Evolutionary conservation across 2,888 invertebrate genomes (phyloP).

Genomic region (Apamea epomidion): DNA sequence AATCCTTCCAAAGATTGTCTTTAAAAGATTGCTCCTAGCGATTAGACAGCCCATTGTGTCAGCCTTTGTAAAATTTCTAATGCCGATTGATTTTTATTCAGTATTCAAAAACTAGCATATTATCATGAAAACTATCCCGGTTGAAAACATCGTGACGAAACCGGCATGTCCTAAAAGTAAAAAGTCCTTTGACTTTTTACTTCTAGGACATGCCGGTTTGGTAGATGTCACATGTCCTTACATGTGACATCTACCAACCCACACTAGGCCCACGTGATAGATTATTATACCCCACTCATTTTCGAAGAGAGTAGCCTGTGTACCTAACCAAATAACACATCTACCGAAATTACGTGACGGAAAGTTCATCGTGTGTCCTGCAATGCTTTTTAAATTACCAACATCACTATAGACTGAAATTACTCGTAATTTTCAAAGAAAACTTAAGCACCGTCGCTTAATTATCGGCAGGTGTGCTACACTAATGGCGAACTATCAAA

Average conservation of each 20-base stretch:
- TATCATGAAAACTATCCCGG: not conserved
- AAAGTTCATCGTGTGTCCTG: not conserved
- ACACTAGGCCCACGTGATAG: not conserved
- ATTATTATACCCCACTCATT: not conserved
- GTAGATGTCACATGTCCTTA: no score
- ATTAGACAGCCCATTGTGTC: no score
- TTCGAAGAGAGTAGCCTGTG: not conserved
- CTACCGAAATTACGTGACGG: not conserved
- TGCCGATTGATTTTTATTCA: not conserved
- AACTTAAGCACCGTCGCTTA: no score
- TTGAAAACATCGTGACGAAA: no score
- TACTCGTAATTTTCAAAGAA: not conserved
- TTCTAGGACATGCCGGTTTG: no score
- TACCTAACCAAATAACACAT: not conserved
- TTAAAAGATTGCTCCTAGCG: no score
- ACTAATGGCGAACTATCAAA: not conserved
- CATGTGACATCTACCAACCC: not conserved
- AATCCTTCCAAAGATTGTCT: no score
- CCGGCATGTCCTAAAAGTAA: no score
- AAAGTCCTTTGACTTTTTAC: no score
- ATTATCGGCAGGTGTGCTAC: not conserved
- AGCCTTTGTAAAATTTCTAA: no score
- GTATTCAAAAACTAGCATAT: not conserved
- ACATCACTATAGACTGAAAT: not conserved
- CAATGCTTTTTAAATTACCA: not conserved